These are phyloP conservation scores for Petrocephalus sullivani DNA, from an alignment of 2,797 vertebrate genomes.

Conservation along the genomic window DNA sequence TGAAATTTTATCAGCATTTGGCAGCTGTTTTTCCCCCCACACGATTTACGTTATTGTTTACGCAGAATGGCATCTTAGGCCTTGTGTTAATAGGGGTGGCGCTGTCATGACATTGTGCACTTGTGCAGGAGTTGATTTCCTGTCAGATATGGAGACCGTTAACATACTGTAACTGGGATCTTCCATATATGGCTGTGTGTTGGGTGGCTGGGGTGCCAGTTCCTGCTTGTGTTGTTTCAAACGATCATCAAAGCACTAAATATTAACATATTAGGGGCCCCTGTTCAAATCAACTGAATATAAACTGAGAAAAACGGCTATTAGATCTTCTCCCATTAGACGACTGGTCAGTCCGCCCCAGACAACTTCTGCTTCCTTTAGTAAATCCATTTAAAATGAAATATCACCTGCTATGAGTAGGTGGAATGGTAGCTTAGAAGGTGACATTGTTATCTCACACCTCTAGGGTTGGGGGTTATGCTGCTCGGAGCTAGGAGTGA, in stretches of 20 bases:
- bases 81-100: background rate
- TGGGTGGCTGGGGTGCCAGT: background rate
- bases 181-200: background rate
- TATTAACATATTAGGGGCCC: background rate
- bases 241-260: background rate
- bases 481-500: background rate
- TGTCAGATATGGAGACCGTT: background rate
- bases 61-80: background rate
- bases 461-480: background rate
- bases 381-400: background rate
- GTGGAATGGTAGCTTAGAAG: background rate
- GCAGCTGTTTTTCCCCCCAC: background rate
- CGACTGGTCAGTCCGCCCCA: background rate
- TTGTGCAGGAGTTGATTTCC: background rate
- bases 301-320: background rate
- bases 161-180: background rate
- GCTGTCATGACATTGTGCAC: background rate
- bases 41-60: background rate
- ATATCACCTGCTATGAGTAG: background rate
- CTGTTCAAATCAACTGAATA: background rate
- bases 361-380: background rate
- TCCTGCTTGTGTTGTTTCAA: background rate
- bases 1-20: slow-evolving; percentile 16
- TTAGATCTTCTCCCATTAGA: background rate
- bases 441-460: background rate